Base-by-base conservation (phyloP, 2,888 invertebrate genomes). In the Sicus ferrugineus region DNA sequence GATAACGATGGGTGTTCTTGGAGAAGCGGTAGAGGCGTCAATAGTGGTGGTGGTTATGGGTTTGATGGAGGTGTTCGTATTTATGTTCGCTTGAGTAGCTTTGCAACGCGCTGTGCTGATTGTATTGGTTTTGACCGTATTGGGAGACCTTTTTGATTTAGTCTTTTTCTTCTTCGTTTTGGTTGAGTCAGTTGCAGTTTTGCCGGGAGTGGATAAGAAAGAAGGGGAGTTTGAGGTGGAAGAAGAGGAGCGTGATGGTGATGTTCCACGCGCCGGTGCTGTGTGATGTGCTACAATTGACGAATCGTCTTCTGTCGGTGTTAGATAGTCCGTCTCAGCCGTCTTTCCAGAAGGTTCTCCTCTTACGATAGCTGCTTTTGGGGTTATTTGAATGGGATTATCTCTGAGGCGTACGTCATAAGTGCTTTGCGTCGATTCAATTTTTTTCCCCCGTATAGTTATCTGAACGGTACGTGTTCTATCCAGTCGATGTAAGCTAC, bases 381-480 rank as follows among this genome's bases (percentile, higher is more conserved):
- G 26, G 28, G 28, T 9, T 26, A 28, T 28, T 14, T 1, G 5
- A 26, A 28, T 23, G 54, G 11, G 16, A 14, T 23, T 2, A 1
- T 14, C 28, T 54, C 28, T 9, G 26, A 14, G 50, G 5, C 19
- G 38, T 70, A 69, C 56, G 74, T 72, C 58, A 72, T 75, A 16
- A 72, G 73, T 62, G 72, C 73, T 34, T 73, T 74, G 56, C 74
- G 75, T 74, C 59, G 80, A 74, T 75, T 84, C 78, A 64, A 82
- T 77, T 79, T 84, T 80, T 75, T 83, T 83, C 38, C 83, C 82
- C 19, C 81, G 81, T 67, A 83, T 82, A 61, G 83, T 84, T 74
- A 85, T 85, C 78, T 85, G 81, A 69, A 84, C 78, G 71, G 81
- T 83, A 69, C 75, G 76, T 68, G 73, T 77, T 70, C 72, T 69